Base-by-base conservation (phyloP, 1,140 invertebrate species). In the Apis cerana region DNA sequence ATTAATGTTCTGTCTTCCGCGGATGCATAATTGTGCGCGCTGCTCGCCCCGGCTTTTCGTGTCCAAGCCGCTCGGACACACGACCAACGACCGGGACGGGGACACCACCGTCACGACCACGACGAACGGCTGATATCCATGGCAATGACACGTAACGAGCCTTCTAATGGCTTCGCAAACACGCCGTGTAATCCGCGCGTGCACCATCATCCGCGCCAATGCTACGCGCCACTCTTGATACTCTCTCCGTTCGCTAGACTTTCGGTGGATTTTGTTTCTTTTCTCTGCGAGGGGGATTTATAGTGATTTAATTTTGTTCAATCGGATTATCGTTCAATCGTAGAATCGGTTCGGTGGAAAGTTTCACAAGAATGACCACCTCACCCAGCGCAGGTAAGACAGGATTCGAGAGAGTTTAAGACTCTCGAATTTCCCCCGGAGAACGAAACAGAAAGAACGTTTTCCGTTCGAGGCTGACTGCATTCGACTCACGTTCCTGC, bases 1-100 rank as follows among this genome's bases (percentile, higher is more conserved):
- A 93, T 93, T 93, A 93, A 93, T 93, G 92, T 91, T 92, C 89
- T 89, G 92, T 93, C 92, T 92, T 92, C 90, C 85, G 89, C 88
- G 91, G 91, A 92, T 91, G 92, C 90, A 93, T 93, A 93, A 93
- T 93, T 93, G 92, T 91, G 89, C 91, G 71, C 85, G 75, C 67
- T 75, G 43, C 33, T 62, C 85, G 71, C 23, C 52, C 75, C 62
- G 52, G 75, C 80, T 78, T 76, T 75, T 62, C 85, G 79, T 85
- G 75, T 85, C 75, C 80, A 65, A 76, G 72, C 64, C 64, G 75
- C 71, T 54, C 84, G 81, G 81, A 76, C 71, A 15, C 71, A 54
- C 27, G 33, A 85, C 84, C 72, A 65, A 68, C 52, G 54, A 70
- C 76, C 81, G 72, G 68, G 43, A 72, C 52, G 80, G 83, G 87